Base-by-base conservation (phyloP, 2,113 vertebrate species). In the Noturus placidus region DNA sequence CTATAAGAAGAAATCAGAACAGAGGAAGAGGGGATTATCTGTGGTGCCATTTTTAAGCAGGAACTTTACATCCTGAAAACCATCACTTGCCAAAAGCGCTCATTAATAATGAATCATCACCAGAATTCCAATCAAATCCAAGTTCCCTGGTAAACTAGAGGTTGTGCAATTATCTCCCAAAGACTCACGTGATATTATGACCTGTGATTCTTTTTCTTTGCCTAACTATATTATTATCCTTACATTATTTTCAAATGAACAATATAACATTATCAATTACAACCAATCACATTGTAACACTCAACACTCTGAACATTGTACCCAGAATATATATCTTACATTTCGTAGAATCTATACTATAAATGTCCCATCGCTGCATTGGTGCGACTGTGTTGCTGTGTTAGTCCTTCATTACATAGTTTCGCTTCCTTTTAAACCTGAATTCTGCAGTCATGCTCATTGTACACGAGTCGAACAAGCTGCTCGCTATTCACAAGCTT, bases 1-100 rank as follows among this genome's bases (percentile, higher is more conserved):
- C 98, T 99, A 91, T 89, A 72, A 38, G 91, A 90, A 6, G 57
- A 81, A 50, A 80, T 19, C 6, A 33, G 6, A n/a, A 22, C 33
- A 35, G 9, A 1, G 11, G 17, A 35, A 72, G 50, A 13, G 17
- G 42, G 42, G 42, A 17, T 30, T 33, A 8, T 35, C 20, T 8
- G 1, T 2, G 11, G 30, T 69, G 65, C 30, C 33, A n/a, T 27
- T 65, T 65, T 27, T n/a, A 67, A 65, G 56, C 19, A 15, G 52
- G 11, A 15, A 54, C 27, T 14, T 72, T 38, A 72, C 20, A 74
- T 42, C 35, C 35, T 74, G 20, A 42, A 46, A 25, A 38, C 6
- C 38, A 13, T 74, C 38, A 74, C 72, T 72, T 25, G 7, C 6
- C 59, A 13, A n/a, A 27, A 67, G 65, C 14, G n/a, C 14, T 67